phyloP scores from a whole-genome alignment of 2,113 vertebrate genomes.

The Trachemys scripta region DNA sequence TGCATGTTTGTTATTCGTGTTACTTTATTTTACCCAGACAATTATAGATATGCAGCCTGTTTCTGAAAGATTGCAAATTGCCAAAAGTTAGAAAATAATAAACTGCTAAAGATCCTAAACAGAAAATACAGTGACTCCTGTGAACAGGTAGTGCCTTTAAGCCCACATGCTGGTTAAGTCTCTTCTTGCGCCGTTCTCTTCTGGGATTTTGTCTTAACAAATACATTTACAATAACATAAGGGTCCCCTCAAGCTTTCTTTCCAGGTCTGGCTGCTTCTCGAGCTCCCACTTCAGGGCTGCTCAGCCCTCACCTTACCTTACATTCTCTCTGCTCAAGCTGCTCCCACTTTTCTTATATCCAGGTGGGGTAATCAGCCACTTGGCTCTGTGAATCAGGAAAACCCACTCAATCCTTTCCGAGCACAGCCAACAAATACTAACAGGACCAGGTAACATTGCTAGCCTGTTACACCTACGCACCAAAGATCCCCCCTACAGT shows the following conservation, averaged over 20 bases:
- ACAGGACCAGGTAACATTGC: neutral
- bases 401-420: neutral
- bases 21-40: neutral
- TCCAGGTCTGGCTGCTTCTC: neutral
- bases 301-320: neutral
- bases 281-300: neutral
- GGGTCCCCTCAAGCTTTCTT: neutral
- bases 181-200: neutral
- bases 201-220: neutral
- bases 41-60: neutral
- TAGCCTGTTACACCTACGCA: neutral
- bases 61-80: neutral
- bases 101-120: neutral
- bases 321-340: neutral
- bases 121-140: rapidly evolving
- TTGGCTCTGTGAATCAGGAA: neutral
- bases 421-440: neutral
- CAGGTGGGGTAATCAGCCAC: neutral
- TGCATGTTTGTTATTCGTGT: rapidly evolving
- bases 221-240: neutral
- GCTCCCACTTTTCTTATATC: neutral
- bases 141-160: rapidly evolving
- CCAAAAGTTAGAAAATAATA: neutral
- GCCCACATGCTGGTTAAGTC: rapidly evolving
- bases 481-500: neutral